phyloP scores from a whole-genome alignment of 2,888 invertebrate genomes.

The Heteromyza rotundicornis region DNA sequence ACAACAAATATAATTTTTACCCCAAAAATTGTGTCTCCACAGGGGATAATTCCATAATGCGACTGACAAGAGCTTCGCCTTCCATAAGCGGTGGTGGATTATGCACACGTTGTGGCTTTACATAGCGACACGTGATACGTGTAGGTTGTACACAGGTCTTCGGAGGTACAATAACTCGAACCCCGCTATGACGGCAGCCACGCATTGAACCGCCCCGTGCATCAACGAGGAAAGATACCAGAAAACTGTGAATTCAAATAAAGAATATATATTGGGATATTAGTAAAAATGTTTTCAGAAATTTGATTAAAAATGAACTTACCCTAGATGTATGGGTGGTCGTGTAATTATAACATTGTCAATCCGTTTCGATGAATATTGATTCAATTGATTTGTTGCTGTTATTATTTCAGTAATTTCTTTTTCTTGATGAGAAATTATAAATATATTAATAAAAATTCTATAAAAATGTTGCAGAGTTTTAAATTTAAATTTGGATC shows the following conservation, averaged over 20 bases:
- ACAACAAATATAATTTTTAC: conserved; percentile 71
- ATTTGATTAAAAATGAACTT: no score
- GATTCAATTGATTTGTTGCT: conserved; percentile 33
- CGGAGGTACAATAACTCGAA: conserved; percentile 95
- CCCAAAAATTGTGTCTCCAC: conserved; percentile 96
- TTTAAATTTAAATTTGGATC: no score
- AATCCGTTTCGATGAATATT: conserved; percentile 57
- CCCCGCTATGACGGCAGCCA: conserved; percentile 97
- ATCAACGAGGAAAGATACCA: conserved; percentile 99
- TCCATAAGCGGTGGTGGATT: conserved; percentile 98
- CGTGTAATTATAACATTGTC: conserved; percentile 71
- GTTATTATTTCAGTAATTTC: background rate
- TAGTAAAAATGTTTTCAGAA: no score
- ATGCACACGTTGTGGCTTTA: conserved; percentile 69
- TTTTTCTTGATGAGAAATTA: background rate
- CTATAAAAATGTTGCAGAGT: no score
- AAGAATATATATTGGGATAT: background rate
- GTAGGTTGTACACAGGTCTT: conserved; percentile 95
- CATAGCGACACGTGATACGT: conserved; percentile 92
- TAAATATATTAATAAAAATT: background rate
- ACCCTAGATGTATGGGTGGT: conserved; percentile 72
- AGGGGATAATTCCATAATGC: conserved; percentile 94
- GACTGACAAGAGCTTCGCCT: conserved; percentile 94
- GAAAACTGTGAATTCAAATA: conserved; percentile 72
- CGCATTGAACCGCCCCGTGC: conserved; percentile 99